Conservation (phyloP, 2,113 vertebrate species). For the Aspidoscelis tigris region DNA sequence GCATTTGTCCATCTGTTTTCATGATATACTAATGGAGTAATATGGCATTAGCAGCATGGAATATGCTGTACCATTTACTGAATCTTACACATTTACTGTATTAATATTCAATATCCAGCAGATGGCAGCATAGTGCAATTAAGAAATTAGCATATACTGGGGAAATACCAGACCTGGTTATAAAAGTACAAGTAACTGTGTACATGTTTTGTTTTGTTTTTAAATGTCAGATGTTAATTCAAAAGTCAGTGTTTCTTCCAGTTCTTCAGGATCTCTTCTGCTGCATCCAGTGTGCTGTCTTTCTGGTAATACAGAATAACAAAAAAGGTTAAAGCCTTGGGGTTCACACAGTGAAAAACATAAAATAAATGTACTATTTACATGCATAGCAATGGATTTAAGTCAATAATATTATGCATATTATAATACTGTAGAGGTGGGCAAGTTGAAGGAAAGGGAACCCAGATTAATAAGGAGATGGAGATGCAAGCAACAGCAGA, state of each 20-base stretch:
- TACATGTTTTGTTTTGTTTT: neutral
- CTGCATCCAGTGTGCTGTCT: conserved; percentile 91
- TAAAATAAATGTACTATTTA: neutral
- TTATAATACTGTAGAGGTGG: too few relatives aligned
- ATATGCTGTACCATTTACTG: neutral
- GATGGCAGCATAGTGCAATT: conserved; percentile 57
- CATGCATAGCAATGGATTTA: neutral
- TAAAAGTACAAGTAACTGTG: conserved; percentile 32
- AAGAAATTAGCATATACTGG: neutral
- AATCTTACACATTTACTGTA: conserved; percentile 9
- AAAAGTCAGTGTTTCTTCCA: conserved; percentile 77
- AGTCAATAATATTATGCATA: neutral
- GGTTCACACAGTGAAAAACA: neutral
- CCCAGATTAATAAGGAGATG: too few relatives aligned
- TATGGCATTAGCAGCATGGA: neutral
- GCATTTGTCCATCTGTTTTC: neutral
- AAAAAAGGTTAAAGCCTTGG: conserved; percentile 7
- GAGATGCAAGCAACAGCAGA: neutral
- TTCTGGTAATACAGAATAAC: conserved; percentile 79
- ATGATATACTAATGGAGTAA: neutral
- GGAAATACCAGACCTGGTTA: conserved; percentile 21
- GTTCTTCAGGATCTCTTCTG: conserved; percentile 86
- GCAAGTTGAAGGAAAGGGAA: too few relatives aligned
- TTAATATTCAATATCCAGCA: conserved; percentile 51
- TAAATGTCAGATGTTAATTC: conserved; percentile 25